phyloP scores from a whole-genome alignment of 2,797 vertebrate species.

The Macroramphosus scolopax region DNA sequence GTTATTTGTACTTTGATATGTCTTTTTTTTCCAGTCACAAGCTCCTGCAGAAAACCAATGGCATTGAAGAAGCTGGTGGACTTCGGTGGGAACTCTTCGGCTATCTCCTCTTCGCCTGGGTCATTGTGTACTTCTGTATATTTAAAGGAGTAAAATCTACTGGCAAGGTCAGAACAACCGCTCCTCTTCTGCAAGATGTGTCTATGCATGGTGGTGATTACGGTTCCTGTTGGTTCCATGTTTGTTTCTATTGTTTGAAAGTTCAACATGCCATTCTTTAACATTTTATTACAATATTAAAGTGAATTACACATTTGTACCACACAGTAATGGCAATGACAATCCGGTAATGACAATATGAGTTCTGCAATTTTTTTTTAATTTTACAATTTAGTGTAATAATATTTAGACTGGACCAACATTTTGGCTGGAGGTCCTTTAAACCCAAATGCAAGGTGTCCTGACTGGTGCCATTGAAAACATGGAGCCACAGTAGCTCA shows the following conservation, averaged over 20 bases:
- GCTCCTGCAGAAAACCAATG: slow-evolving; percentile 70
- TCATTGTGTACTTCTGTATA: slow-evolving; percentile 77
- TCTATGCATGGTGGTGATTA: neutral
- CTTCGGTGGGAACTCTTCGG: slow-evolving; percentile 78
- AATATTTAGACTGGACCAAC: no score
- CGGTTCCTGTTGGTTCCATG: neutral
- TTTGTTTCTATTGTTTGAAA: neutral
- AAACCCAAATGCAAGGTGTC: no score
- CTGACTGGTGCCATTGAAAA: no score
- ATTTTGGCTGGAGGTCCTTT: no score
- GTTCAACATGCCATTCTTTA: neutral
- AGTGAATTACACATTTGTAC: no score
- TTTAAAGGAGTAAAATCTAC: slow-evolving; percentile 81
- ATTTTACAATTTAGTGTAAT: no score
- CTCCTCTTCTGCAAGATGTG: neutral
- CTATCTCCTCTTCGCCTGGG: slow-evolving; percentile 71
- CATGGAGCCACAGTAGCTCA: no score
- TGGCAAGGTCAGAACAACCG: slow-evolving; percentile 70
- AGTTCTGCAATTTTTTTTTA: no score
- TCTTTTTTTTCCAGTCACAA: slow-evolving; percentile 54
- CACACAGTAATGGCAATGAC: no score
- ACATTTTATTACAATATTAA: neutral
- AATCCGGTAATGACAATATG: no score
- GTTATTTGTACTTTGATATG: slow-evolving; percentile 6
- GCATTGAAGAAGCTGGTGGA: slow-evolving; percentile 70